Evolutionary conservation across 2,797 vertebrate genomes (phyloP), one percentile per base, ranked within the genome.

Genomic region (Sus cebifrons): DNA sequence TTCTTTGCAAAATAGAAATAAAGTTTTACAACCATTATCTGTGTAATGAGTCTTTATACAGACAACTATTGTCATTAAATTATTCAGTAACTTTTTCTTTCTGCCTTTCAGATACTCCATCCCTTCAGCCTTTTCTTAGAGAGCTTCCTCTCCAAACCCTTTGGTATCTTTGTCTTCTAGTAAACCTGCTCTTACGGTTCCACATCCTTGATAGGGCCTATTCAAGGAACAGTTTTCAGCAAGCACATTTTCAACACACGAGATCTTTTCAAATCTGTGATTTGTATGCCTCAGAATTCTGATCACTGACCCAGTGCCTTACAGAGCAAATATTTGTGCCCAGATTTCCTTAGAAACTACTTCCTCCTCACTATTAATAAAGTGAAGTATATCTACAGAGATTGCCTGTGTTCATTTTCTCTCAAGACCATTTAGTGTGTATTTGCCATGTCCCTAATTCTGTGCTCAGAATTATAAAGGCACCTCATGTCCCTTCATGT

Each of bases 1-100:
- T 83, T 85, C 65, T 60, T 83, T 94, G 78, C 54, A 92, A 89
- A 90, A 70, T 13, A 25, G 84, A 92, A 96, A 95, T 92, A 65
- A 81, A 82, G 64, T 77, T 54, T 81, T 85, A 86, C n/a, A 49
- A 49, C 56, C 54, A 23, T 77, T 25, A 21, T 92, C 86, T 94
- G 74, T 84, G 18, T 86, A 36, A n/a, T 87, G n/a, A 77, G 71
- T 32, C 8, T 89, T 82, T 40, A 2, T 86, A 85, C 3, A 71
- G 60, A 10, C 81, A 60, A 77, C 15, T 27, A 25, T 73, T 73
- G 13, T 93, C 82, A 62, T 15, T 56, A 91, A 84, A 52, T 87
- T 62, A 68, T 64, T 81, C 25, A n/a, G 7, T 84, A 62, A 27
- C 27, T 68, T 94, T 95, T 92, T 86, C 12, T 94, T 87, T 65